A percentile compares a stretch with the other conserved stretches of the same genome.
phyloP scores from a whole-genome alignment of 1,140 invertebrate species.

The Meloidogyne chitwoodi region DNA sequence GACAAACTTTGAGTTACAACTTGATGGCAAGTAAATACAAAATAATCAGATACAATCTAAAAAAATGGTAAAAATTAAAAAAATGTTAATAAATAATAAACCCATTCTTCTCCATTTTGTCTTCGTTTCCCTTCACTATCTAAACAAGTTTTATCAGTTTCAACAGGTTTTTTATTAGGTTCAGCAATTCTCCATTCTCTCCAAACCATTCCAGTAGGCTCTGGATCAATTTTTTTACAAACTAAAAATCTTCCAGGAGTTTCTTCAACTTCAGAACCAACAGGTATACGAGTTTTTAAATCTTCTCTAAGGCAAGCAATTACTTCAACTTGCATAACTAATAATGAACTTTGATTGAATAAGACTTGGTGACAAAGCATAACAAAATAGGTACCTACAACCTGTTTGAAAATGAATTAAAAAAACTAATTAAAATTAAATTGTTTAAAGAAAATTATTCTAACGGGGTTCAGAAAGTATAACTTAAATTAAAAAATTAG shows the following conservation, averaged over 20 bases:
- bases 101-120: constrained; percentile 4
- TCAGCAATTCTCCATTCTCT: background rate
- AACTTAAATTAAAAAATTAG: background rate
- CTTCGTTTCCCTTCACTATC: background rate
- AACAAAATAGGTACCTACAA: background rate
- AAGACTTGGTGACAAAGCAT: constrained; percentile 1
- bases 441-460: too few species aligned
- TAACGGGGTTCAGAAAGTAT: too few species aligned
- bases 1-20: background rate
- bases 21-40: background rate
- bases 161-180: background rate
- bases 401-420: background rate
- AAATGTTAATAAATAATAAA: background rate
- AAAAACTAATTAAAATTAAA: too few species aligned
- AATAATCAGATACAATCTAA: background rate
- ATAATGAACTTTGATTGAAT: background rate
- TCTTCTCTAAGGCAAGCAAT: background rate
- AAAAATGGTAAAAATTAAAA: background rate
- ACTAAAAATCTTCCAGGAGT: background rate
- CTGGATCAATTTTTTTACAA: background rate
- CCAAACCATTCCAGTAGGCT: background rate
- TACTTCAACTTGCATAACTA: constrained; percentile 1
- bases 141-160: background rate
- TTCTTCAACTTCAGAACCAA: background rate
- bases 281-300: background rate